These are phyloP conservation scores for Apaloderma vittatum DNA, from an alignment of 2,113 vertebrate genomes.

Conservation along the genomic window DNA sequence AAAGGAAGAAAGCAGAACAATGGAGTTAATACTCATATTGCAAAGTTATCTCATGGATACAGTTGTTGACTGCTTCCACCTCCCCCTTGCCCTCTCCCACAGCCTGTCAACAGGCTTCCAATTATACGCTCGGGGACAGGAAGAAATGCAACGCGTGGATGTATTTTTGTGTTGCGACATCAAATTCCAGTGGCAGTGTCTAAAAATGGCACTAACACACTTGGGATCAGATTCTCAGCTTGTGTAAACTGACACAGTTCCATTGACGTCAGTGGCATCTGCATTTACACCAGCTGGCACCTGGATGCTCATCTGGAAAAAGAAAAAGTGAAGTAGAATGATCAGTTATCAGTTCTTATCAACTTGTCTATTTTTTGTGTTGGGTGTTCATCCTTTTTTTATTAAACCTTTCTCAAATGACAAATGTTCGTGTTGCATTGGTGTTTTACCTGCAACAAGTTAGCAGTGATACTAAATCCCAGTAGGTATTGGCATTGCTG, in stretches of 20 bases:
- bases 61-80: background rate
- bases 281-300: slow-evolving; percentile 4
- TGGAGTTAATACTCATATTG: background rate
- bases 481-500: background rate
- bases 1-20: background rate
- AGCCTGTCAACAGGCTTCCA: background rate
- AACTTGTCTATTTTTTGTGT: background rate
- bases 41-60: background rate
- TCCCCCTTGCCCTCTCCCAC: background rate
- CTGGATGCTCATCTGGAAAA: slow-evolving; percentile 17
- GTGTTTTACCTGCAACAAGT: slow-evolving; percentile 10
- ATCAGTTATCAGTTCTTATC: background rate
- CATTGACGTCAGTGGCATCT: background rate
- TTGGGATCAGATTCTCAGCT: slow-evolving; percentile 4
- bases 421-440: background rate
- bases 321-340: background rate
- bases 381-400: background rate
- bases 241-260: slow-evolving; percentile 28
- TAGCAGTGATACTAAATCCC: background rate
- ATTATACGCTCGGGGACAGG: background rate
- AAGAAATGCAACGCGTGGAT: background rate
- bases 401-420: background rate
- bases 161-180: background rate
- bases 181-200: background rate
- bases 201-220: background rate